Evolutionary conservation across 2,888 invertebrate species (phyloP), one percentile per base, ranked within the genome.

Genomic region (Dioctria rufipes): DNA sequence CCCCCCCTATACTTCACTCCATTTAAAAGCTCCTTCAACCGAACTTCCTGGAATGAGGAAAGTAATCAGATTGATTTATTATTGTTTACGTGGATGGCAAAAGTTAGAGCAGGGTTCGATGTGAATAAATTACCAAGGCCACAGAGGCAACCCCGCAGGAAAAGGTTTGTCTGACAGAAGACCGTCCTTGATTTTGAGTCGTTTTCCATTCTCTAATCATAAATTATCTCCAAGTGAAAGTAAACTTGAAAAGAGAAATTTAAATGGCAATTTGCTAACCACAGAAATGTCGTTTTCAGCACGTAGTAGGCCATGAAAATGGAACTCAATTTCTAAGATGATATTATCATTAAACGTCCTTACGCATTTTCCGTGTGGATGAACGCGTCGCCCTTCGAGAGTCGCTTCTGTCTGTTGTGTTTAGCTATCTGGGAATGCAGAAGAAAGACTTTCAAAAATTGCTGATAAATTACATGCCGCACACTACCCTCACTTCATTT

Each of bases 281-380:
- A 75, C 80, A 71, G 71, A 80, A 80, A 80, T 80, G 73, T 73
- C 73, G 73, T 73, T 73, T 80, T 73, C 80, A 80, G 71, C 80
- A 80, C 80, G 73, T 80, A 25, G 25, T 25, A 73, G 71, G 71
- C 80, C 46, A 46, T 25, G 25, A 25, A 25, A 2, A 25, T 37
- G 65, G 65, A 58, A 80, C 75, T 75, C 73, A 71, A 63, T 80
- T 80, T 60, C 73, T 63, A 49, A 51, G 63, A 65, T 63, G 80
- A 80, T 80, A 75, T 73, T 80, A 80, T 80, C 80, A 73, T 80
- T 73, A 80, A 58, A 80, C 67, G 58, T 58, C 63, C 92, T 25
- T 96, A 96, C 86, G 88, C 77, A 63, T 77, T 77, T 63, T 77
- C 63, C 63, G 49, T 42, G 25, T 63, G 77, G 63, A 39, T 49